Evolutionary conservation across 2,797 vertebrate species (phyloP).

Genomic region (Pipistrellus kuhlii): DNA sequence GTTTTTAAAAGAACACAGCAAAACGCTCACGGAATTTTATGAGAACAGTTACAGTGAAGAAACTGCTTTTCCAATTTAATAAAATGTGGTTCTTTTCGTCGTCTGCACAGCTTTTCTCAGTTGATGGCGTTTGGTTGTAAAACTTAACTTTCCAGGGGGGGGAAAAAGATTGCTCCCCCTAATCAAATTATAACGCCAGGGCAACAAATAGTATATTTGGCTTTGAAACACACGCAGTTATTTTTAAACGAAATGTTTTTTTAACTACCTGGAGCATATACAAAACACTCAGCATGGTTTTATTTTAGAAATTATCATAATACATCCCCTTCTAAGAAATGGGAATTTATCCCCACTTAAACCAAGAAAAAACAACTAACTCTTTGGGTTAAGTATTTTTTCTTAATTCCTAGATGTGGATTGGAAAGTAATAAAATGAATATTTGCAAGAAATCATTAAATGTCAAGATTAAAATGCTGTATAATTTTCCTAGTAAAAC

Average conservation of each 20-base stretch:
- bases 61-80: conserved; percentile 9
- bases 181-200: background rate
- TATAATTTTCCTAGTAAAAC: conserved; percentile 18
- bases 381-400: background rate
- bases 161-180: background rate
- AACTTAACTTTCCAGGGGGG: background rate
- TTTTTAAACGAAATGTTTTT: conserved; percentile 49
- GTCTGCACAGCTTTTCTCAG: background rate
- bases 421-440: conserved; percentile 5
- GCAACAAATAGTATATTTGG: background rate
- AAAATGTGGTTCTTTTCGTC: background rate
- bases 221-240: conserved; percentile 3
- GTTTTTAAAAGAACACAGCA: background rate
- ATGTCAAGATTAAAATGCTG: background rate
- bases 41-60: conserved; percentile 6
- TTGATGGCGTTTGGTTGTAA: background rate
- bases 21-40: background rate
- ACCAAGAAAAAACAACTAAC: conserved; percentile 36
- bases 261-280: background rate
- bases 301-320: conserved; percentile 50
- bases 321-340: background rate
- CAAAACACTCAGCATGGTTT: background rate
- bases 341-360: background rate
- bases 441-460: conserved; percentile 65
- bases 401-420: background rate